Evolutionary conservation across 2,888 invertebrate species (phyloP), one percentile per base, ranked within the genome.

Genomic region (Odontocolon sp.): DNA sequence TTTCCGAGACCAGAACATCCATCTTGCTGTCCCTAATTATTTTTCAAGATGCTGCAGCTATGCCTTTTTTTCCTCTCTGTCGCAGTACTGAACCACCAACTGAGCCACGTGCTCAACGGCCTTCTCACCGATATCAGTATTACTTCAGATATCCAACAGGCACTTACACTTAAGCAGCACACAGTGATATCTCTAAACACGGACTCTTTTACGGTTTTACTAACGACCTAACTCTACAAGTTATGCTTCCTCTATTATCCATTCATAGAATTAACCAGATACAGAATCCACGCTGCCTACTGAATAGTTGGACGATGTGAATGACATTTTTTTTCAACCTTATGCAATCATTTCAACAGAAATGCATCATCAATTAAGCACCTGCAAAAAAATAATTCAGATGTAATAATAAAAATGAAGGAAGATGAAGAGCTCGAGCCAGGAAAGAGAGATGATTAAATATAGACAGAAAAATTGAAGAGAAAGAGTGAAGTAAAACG

Each of bases 1-100:
- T 75, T 78, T 61, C 67, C 52, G 57, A 52, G 66, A 50, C 68
- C 61, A 40, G 63, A 56, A 75, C 89, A 89, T 90, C 89, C 88
- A 90, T 90, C 89, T 89, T 90, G 86, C 85, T 87, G 86, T 84
- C 85, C 88, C 88, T 90, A 90, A 90, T 90, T 90, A 90, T 90
- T 89, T 88, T 80, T 78, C 81, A 77, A 80, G 77, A 79, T 78
- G 59, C 74, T 59, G 64, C 67, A 26, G 45, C 63, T 45, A 36
- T 45, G 9, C 40, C 47, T 50, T 28, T 47, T 42, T 50, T 59
- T 56, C 45, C 23, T 63, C 28, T 68, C 11, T 50, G 52, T 59
- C 26, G 9, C 59, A 8, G 14, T n/a, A n/a, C n/a, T n/a, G n/a
- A n/a, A n/a, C n/a, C n/a, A n/a, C 67, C 57, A 28, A 45, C 52